Base-by-base conservation (phyloP, 2,888 invertebrate genomes). In the Oscheius sp. region DNA sequence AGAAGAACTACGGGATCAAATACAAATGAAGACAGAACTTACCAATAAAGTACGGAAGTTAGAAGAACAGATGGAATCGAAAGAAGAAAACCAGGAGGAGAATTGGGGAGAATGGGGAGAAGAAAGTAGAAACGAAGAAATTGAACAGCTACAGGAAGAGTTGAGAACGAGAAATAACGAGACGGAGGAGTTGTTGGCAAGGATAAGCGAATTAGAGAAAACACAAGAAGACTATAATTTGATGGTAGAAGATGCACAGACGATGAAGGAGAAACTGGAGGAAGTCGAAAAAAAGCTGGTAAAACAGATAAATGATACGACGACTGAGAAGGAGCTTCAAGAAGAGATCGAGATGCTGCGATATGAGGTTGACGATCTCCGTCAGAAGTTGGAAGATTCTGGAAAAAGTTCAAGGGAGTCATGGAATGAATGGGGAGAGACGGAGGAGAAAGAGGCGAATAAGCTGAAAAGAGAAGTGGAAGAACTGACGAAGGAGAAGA, bases 31-130 rank as follows among this genome's bases (percentile, higher is more conserved):
- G 36, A 36, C 36, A 9, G 36, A 36, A 8, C 36, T 36, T 8
- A 14, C 14, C 14, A 14, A 36, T 8, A 36, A 47, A 4, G 22
- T 33, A 20, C 4, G n/a, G 24, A 47, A 22, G 47, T 20, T 47
- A n/a, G 32, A 54, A 54, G 32, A 32, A 17, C 33, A 20, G 5
- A 20, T 54, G 54, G 33, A 54, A 5, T 33, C 32, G 32, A 33
- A 22, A 17, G 20, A 54, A 33, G 32, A 6, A 14, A 8, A 17
- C 33, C 9, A 33, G 33, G 33, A 54, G 5, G 30, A 51, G 51
- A 12, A 24, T 24, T 38, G 57, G 44, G 57, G 41, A 26, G 57
- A 57, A 1, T 44, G 41, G 57, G 57, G 41, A n/a, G 57, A 57
- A n/a, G 26, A 56, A 20, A 57, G 20, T 32, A 20, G 12, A 12